Conservation (phyloP, 2,888 invertebrate genomes). For the Chloroclystis v-ata region DNA sequence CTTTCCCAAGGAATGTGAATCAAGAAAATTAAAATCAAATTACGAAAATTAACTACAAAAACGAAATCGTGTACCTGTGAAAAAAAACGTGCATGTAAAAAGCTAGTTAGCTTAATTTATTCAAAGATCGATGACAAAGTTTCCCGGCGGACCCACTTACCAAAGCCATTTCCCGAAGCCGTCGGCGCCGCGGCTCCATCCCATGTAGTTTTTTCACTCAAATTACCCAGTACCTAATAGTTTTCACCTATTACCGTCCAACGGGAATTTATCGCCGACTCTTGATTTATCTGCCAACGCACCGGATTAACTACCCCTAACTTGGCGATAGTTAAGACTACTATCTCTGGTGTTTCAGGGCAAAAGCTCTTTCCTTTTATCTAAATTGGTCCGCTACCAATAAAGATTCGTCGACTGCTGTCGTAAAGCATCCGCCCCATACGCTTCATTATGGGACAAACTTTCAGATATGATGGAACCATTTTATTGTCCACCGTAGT, state of each 20-base stretch:
- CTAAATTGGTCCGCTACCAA: constrained; percentile 78
- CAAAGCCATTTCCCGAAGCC: constrained; percentile 24
- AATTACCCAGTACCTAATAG: constrained; percentile 70
- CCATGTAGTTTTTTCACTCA: constrained; percentile 46
- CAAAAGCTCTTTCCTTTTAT: constrained; percentile 77
- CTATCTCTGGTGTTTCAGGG: constrained; percentile 76
- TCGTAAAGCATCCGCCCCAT: constrained; percentile 78
- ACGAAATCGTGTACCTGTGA: neutral
- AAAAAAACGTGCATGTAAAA: constrained; percentile 14
- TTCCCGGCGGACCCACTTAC: constrained; percentile 28
- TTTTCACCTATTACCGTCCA: constrained; percentile 76
- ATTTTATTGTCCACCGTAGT: constrained; percentile 77
- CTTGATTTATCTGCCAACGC: constrained; percentile 73
- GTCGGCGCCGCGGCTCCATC: constrained; percentile 35
- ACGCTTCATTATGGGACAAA: constrained; percentile 78
- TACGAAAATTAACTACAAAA: too few relatives aligned
- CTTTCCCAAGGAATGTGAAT: too few relatives aligned
- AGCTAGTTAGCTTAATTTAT: constrained; percentile 27
- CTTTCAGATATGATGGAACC: constrained; percentile 77
- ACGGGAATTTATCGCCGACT: constrained; percentile 72
- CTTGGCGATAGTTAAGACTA: constrained; percentile 78
- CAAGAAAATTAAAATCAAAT: too few relatives aligned
- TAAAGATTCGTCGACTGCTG: constrained; percentile 75
- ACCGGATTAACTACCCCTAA: constrained; percentile 77
- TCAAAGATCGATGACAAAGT: constrained; percentile 31